These are phyloP conservation scores for Psix sp. DNA, from an alignment of 1,140 invertebrate genomes.

Conservation along the genomic window DNA sequence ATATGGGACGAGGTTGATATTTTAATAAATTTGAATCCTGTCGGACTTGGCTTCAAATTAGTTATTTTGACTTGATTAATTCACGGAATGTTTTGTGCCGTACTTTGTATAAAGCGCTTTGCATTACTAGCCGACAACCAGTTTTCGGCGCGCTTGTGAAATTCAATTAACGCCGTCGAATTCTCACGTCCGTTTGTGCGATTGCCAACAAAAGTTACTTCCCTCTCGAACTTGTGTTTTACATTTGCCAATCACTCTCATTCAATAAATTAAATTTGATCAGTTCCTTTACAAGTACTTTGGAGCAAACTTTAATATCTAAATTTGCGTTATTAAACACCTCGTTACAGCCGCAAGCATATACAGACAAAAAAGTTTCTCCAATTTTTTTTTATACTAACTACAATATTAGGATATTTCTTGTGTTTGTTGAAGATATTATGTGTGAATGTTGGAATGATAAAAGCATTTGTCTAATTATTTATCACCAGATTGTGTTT, in stretches of 20 bases:
- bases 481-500: conserved; percentile 23
- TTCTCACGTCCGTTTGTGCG: conserved; percentile 14
- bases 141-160: conserved; percentile 44
- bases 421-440: conserved; percentile 21
- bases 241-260: conserved; percentile 15
- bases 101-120: conserved; percentile 3
- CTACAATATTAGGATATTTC: conserved; percentile 24
- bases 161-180: conserved; percentile 31
- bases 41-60: no score
- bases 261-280: conserved; percentile 17
- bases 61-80: conserved; percentile 36
- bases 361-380: background rate
- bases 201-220: conserved; percentile 14
- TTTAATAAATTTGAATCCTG: conserved; percentile 21
- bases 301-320: no score
- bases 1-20: conserved; percentile 4
- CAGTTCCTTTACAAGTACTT: no score
- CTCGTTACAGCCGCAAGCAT: background rate
- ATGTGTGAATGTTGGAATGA: conserved; percentile 13
- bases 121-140: conserved; percentile 18
- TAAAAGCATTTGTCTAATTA: conserved; percentile 37
- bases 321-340: background rate
- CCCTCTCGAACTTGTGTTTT: conserved; percentile 10
- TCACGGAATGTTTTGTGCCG: conserved; percentile 25
- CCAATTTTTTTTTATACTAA: conserved; percentile 6